phyloP scores from a whole-genome alignment of 2,113 vertebrate species.

The Phyllostomus hastatus region DNA sequence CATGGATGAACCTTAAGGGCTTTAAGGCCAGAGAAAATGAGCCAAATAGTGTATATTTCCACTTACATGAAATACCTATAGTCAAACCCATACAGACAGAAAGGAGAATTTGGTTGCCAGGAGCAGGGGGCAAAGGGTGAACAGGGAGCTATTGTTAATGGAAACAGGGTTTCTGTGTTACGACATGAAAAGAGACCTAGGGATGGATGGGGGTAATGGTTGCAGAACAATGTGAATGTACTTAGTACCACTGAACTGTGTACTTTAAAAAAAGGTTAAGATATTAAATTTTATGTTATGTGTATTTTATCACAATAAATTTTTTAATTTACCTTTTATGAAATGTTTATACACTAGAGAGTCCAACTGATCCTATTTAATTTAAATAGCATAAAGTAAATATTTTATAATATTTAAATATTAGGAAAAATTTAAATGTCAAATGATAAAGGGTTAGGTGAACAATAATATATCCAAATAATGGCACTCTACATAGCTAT shows the following conservation, averaged over 20 bases:
- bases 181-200: not conserved
- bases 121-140: not conserved
- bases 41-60: not conserved
- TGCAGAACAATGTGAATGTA: not conserved
- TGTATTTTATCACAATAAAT: not conserved
- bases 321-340: not conserved
- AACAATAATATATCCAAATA: not conserved
- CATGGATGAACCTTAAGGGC: not conserved
- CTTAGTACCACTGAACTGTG: not conserved
- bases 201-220: not conserved
- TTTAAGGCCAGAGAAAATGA: not conserved
- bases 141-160: not conserved
- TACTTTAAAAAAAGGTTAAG: not conserved
- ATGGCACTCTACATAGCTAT: not conserved
- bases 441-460: not conserved
- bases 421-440: not conserved
- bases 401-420: constrained; percentile 8
- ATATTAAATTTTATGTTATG: not conserved
- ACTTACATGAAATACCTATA: not conserved
- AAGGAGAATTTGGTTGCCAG: too few relatives aligned
- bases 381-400: constrained; percentile 24
- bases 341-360: not conserved
- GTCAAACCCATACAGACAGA: not conserved
- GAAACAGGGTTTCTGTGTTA: not conserved
- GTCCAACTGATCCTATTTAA: not conserved